Conservation (phyloP, 2,888 invertebrate species). For the Ferdinandea cuprea region DNA sequence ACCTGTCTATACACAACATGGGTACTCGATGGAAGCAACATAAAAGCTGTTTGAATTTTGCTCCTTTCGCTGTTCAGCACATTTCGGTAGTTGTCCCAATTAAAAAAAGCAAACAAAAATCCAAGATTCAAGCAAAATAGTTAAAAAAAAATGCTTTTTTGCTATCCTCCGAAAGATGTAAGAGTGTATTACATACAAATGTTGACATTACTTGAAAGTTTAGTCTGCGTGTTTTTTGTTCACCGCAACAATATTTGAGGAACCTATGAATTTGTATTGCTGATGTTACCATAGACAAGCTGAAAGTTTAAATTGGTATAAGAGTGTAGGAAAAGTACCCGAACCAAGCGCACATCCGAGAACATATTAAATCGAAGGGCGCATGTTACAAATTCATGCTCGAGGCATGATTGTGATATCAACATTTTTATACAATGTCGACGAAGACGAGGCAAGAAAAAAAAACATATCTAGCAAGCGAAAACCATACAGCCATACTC, state of each 20-base stretch:
- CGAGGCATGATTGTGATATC: slow-evolving; percentile 55
- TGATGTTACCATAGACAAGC: slow-evolving; percentile 3
- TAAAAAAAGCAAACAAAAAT: slow-evolving; percentile 24
- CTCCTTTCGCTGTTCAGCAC: slow-evolving; percentile 1
- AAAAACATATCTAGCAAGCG: not conserved
- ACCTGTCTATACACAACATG: too few relatives aligned
- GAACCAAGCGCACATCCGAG: slow-evolving; percentile 23
- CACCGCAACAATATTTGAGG: too few relatives aligned
- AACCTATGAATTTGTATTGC: slow-evolving; percentile 28
- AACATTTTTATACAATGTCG: slow-evolving; percentile 2
- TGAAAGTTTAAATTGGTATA: slow-evolving; percentile 61
- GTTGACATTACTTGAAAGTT: slow-evolving; percentile 29
- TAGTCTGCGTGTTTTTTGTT: slow-evolving; percentile 40
- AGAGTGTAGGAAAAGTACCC: not conserved
- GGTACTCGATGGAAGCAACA: not conserved
- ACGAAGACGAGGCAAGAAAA: slow-evolving; percentile 1
- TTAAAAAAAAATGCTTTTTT: too few relatives aligned
- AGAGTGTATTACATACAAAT: slow-evolving; percentile 19
- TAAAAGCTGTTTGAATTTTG: slow-evolving; percentile 15
- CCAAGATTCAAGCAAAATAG: slow-evolving; percentile 23
- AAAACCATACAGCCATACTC: slow-evolving; percentile 3
- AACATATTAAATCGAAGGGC: slow-evolving; percentile 10
- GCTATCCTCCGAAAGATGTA: too few relatives aligned
- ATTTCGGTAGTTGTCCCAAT: slow-evolving; percentile 41
- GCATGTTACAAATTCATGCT: slow-evolving; percentile 43